phyloP scores from a whole-genome alignment of 2,113 vertebrate species.

The Scalopus aquaticus region DNA sequence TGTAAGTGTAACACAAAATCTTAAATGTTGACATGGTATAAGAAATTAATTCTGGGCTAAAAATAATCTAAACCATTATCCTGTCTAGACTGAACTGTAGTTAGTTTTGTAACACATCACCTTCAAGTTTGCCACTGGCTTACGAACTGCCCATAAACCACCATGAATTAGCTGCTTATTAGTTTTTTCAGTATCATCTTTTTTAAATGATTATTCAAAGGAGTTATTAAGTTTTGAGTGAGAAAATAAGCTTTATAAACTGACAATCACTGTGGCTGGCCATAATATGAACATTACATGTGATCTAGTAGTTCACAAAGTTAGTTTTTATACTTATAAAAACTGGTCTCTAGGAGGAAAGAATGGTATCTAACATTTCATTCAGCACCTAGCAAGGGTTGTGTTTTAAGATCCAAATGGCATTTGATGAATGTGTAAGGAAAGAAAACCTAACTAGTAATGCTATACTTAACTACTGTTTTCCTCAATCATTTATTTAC shows the following conservation, averaged over 20 bases:
- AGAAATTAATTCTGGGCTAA: not conserved
- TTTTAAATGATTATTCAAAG: constrained; percentile 11
- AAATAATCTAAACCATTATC: constrained; percentile 1
- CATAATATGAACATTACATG: not conserved
- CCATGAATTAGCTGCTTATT: not conserved
- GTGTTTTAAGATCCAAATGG: not conserved
- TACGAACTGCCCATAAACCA: not conserved
- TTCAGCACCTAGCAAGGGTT: not conserved
- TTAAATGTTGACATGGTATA: not conserved
- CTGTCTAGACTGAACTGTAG: not conserved
- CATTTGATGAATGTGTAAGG: not conserved
- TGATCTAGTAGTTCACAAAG: not conserved
- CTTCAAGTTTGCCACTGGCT: not conserved
- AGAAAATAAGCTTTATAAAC: not conserved
- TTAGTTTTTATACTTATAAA: not conserved
- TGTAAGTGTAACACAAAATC: not conserved
- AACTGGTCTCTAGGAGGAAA: not conserved
- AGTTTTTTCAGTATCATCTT: not conserved
- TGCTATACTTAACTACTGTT: not conserved
- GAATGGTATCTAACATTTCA: not conserved
- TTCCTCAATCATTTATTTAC: constrained; percentile 1
- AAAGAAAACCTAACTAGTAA: not conserved
- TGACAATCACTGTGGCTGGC: not conserved
- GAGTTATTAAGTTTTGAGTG: not conserved
- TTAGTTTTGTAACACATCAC: not conserved